Evolutionary conservation across 1,140 invertebrate genomes (phyloP).

Genomic region (Pseudobourletiella spinata): DNA sequence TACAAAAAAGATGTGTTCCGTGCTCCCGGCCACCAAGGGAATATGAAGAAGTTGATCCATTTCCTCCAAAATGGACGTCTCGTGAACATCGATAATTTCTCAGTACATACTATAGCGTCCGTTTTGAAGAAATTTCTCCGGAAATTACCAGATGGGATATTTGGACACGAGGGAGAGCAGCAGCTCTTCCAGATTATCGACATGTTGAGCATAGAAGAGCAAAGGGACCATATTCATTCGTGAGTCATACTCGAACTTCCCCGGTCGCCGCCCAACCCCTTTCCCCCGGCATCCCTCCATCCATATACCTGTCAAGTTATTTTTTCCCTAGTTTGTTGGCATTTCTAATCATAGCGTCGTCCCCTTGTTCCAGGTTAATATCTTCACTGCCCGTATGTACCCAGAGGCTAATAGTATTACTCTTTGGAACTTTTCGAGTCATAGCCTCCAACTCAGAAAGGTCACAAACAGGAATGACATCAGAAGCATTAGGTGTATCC

Average conservation of each 20-base stretch:
- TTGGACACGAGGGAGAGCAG: constrained; percentile 80
- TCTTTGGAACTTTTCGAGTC: constrained; percentile 95
- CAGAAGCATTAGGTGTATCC: constrained; percentile 78
- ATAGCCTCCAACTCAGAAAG: constrained; percentile 87
- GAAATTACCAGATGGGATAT: constrained; percentile 92
- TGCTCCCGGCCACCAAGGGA: constrained; percentile 85
- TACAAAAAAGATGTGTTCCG: constrained; percentile 86
- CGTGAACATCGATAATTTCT: constrained; percentile 96
- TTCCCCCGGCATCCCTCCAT: too few relatives aligned
- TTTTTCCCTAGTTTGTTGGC: too few relatives aligned
- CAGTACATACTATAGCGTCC: constrained; percentile 95
- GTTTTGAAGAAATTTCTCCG: constrained; percentile 96
- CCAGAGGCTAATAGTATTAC: constrained; percentile 82
- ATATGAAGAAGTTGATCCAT: constrained; percentile 93
- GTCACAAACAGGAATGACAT: constrained; percentile 86
- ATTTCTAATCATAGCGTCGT: neutral
- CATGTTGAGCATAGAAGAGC: constrained; percentile 62
- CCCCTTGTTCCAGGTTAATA: constrained; percentile 64
- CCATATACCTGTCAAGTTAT: too few relatives aligned
- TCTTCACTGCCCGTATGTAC: constrained; percentile 77
- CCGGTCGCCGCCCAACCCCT: too few relatives aligned
- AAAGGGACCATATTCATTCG: constrained; percentile 85
- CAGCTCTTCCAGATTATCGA: constrained; percentile 81
- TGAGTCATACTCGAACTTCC: too few relatives aligned
- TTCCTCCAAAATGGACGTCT: constrained; percentile 86